Base-by-base conservation (phyloP, 2,888 invertebrate genomes). In the Aspidiotus rigidus region DNA sequence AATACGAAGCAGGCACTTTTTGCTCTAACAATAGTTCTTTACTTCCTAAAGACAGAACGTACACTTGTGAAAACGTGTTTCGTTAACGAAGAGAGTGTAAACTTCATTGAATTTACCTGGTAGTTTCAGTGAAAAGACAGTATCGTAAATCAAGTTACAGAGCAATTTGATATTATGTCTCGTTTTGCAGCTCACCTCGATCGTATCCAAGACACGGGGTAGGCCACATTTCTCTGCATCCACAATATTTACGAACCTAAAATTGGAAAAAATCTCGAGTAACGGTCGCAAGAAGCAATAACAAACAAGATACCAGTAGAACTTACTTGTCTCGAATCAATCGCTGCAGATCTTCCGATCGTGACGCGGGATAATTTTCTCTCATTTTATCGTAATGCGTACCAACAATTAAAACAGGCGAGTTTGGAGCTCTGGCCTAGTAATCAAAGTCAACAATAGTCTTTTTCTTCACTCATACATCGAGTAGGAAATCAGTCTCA, bases 171-270 rank as follows among this genome's bases (percentile, higher is more conserved):
- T 87, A 77, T 97, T 96, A 78, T 93, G 90, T 0, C 91, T 83
- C 0, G 90, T 92, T 76, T 88, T 91, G 75, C 83, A 85, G 76
- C 89, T 89, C 17, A 98, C 89, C 83, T 97, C 94, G 39, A 96
- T 86, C 0, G 93, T 90, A 77, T 94, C 94, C 74, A 96, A 82
- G 0, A 98, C 95, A 60, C 92, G 82, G 0, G 99, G 98, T 53
- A 99, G 80, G 0, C 97, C 97, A 73, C 92, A 87, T 79, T 97
- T 98, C 77, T 97, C 96, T 0, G 95, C 93, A 78, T 99, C 98
- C 0, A 93, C 88, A 10, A 95, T 88, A 70, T 90, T 92, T 76
- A 96, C 93, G 75, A 96, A 94, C 72, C 81, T 77, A 9, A 1
- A 28, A 57, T 7, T 7, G 55, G 55, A 49, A 40, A 44, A 42